Base-by-base conservation (phyloP, 2,888 invertebrate genomes). In the Drosophila borborema region DNA sequence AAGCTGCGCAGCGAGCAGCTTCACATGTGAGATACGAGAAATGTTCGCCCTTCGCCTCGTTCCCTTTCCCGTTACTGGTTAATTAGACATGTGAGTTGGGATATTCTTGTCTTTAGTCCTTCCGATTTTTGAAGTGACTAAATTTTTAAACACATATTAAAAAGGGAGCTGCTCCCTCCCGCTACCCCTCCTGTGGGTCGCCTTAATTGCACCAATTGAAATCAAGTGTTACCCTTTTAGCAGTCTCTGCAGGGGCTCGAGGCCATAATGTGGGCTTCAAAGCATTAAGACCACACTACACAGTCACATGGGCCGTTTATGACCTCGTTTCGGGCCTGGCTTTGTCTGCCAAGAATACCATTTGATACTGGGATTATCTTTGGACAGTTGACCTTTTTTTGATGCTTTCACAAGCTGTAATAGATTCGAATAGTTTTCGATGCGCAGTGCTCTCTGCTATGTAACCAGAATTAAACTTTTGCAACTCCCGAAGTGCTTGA, bases 121-220 rank as follows among this genome's bases (percentile, higher is more conserved):
- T 55, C 55, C 9, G 28, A 48, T 68, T 67, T 69, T 65, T 72
- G 43, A 68, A 90, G 83, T 60, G 53, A 77, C 65, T 65, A 89
- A 80, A 69, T 88, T 86, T 85, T 90, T 88, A 90, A 89, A 64
- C 77, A 80, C 86, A 88, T 82, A 80, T 85, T 85, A 82, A 82
- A 38, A 23, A 28, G 77, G 70, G 75, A 38, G 54, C 40, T 14
- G 55, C 41, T 34, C 14, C 34, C 40, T 43, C 34, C 45, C 64
- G 61, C 74, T 64, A 43, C 46, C 38, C 45, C 61, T 64, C 74
- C 64, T 80, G 71, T 81, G 89, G 82, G 82, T 48, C 65, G 64
- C 64, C 80, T 86, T 86, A 86, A 86, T 90, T 86, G 90, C 83
- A 70, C 80, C 85, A 90, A 86, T 90, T 90, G 89, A 86, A 86